Evolutionary conservation across 2,113 vertebrate genomes (phyloP), one percentile per base, ranked within the genome.

Genomic region (Atherinomorus stipes): DNA sequence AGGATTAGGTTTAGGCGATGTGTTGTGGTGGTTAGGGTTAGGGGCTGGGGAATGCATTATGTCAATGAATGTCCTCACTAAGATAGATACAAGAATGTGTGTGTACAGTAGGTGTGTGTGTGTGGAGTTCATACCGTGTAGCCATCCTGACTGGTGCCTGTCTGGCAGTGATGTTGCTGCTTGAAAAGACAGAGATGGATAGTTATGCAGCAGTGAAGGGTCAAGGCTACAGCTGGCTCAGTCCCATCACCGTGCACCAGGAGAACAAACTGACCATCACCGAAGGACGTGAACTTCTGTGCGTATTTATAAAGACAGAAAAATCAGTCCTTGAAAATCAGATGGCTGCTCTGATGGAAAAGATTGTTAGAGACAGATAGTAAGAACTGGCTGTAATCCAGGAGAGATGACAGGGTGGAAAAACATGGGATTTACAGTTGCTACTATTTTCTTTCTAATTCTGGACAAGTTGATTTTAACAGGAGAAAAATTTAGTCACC

Each of bases 181-280:
- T 26, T 25, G 42, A 64, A 0, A 22, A 57, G 78, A 72, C 60
- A 66, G 74, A 81, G 81, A 83, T 74, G 61, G 81, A 85, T 83
- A 0, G n/a, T 50, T 47, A 45, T 57, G 72, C 66, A 78, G 67
- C 73, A 58, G 72, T 7, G 31, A 58, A 22, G 60, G 63, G 66
- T 85, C 72, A 64, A 77, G 75, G 70, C 73, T 76, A 28, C 76
- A 68, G 72, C 71, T 25, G 77, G 61, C 80, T 80, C 63, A 47
- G 60, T 50, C 37, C 2, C 50, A 53, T 40, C 31, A 1, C 18
- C 5, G 38, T 28, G 54, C 69, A 73, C 37, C 54, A 19, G 37
- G 59, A 10, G 4, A 62, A 69, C 40, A 76, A 56, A 60, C 69
- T 54, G 60, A 52, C 34, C 2, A 4, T 58, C 22, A 1, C 40